Evolutionary conservation across 2,113 vertebrate genomes (phyloP).

Genomic region (Mustela lutreola): DNA sequence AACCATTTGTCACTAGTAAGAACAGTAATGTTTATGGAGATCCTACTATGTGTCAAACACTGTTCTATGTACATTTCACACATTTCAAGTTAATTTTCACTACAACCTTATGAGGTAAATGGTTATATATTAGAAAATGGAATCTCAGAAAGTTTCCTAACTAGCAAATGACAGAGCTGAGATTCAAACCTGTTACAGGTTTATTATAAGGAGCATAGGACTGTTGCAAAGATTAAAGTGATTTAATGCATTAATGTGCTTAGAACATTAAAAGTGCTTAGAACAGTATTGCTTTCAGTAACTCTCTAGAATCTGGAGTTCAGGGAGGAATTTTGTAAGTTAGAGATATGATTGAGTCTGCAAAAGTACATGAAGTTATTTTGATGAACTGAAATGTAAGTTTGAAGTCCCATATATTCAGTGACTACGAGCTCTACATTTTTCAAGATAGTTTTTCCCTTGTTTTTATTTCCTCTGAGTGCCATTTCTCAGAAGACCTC

Average conservation of each 20-base stretch:
- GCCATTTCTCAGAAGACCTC: neutral
- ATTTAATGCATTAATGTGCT: neutral
- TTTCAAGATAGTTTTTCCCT: neutral
- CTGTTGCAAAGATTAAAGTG: neutral
- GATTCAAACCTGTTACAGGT: neutral
- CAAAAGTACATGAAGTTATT: neutral
- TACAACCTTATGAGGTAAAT: neutral
- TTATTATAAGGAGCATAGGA: neutral
- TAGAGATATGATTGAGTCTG: neutral
- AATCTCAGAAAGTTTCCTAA: neutral
- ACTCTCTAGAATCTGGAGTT: neutral
- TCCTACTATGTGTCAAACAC: neutral
- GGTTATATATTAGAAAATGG: neutral
- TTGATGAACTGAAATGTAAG: neutral
- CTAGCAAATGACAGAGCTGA: neutral
- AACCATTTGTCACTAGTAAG: neutral
- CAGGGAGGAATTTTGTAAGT: neutral
- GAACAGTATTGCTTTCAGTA: neutral
- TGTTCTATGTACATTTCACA: neutral
- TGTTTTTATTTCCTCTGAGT: neutral
- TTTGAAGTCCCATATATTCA: neutral
- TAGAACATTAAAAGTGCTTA: neutral
- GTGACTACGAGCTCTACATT: neutral
- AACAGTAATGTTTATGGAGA: neutral
- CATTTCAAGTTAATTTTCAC: neutral